A percentile compares a stretch with the other conserved stretches of the same genome.
Conservation (phyloP, 2,888 invertebrate species). For the Limnephilus lunatus region DNA sequence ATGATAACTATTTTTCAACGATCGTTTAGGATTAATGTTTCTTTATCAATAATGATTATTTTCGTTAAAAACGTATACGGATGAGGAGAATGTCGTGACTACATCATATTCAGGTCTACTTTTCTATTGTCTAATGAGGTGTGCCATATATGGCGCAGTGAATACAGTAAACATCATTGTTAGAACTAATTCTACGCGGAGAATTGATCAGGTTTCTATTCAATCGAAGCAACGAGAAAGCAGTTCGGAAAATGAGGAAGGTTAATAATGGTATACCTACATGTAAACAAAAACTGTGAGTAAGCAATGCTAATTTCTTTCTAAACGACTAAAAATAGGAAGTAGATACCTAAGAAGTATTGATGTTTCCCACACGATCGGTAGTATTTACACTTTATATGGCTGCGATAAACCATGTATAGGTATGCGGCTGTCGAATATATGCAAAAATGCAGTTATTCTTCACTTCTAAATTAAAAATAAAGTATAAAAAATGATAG, state of each 20-base stretch:
- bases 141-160: not conserved
- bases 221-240: not conserved
- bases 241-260: not conserved
- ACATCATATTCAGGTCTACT: not conserved
- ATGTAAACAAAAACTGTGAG: not conserved
- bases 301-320: not conserved
- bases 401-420: not conserved
- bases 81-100: not conserved
- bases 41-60: not conserved
- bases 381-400: not conserved
- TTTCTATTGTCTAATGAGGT: not conserved
- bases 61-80: not conserved
- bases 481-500: too few relatives aligned
- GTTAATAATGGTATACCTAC: not conserved
- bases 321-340: not conserved
- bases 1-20: too few relatives aligned
- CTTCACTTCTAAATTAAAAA: too few relatives aligned
- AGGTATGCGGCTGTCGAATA: not conserved
- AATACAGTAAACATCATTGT: not conserved
- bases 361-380: not conserved
- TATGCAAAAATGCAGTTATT: too few relatives aligned
- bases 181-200: not conserved
- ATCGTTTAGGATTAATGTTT: too few relatives aligned
- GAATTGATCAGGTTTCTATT: not conserved
- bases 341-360: not conserved